Conservation (phyloP, 1,140 invertebrate species). For the Drosophila bocki region DNA sequence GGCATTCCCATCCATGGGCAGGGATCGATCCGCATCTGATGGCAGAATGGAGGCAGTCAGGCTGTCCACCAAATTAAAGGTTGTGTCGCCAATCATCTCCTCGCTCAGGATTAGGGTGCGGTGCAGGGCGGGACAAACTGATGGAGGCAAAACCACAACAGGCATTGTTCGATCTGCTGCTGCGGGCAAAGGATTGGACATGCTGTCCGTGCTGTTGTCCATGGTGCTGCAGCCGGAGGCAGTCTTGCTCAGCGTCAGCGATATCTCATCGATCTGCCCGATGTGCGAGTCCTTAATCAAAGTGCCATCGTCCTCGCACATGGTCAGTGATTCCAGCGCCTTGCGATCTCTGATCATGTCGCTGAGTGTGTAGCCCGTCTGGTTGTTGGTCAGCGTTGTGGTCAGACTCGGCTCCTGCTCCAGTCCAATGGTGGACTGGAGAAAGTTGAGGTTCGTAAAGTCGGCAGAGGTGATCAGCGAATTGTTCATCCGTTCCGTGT, state of each 20-base stretch:
- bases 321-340: constrained; percentile 71
- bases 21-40: constrained; percentile 33
- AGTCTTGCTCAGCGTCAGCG: constrained; percentile 74
- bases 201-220: constrained; percentile 83
- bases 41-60: constrained; percentile 49
- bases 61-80: constrained; percentile 76
- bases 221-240: constrained; percentile 80
- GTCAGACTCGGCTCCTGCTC: constrained; percentile 60
- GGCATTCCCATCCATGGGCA: constrained; percentile 30
- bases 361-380: constrained; percentile 62
- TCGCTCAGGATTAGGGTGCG: constrained; percentile 69
- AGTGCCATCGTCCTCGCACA: constrained; percentile 80
- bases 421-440: constrained; percentile 72
- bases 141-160: neutral
- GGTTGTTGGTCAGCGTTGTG: constrained; percentile 47
- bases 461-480: constrained; percentile 83
- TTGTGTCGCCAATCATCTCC: constrained; percentile 79
- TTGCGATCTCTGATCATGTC: constrained; percentile 82
- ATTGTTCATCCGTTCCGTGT: constrained; percentile 78
- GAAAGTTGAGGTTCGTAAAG: constrained; percentile 80
- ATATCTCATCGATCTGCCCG: constrained; percentile 81
- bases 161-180: constrained; percentile 10
- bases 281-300: constrained; percentile 83
- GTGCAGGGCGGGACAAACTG: constrained; percentile 37
- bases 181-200: constrained; percentile 46